A percentile compares a stretch with the other conserved stretches of the same genome.
These are phyloP conservation scores for Crotalus viridis DNA, from an alignment of 2,113 vertebrate genomes.

Conservation along the genomic window DNA sequence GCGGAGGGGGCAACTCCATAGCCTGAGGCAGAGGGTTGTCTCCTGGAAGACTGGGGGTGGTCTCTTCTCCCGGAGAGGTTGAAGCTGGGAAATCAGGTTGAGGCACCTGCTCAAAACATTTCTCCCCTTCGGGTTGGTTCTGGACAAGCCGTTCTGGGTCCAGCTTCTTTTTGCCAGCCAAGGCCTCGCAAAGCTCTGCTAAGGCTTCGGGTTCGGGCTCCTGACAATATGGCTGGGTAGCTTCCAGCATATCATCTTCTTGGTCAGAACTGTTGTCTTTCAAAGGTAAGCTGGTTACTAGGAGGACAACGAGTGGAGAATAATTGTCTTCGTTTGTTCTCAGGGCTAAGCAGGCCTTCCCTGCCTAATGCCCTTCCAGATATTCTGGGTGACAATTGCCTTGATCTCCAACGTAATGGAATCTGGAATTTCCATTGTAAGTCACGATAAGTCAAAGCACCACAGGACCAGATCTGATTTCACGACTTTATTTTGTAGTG, in stretches of 20 bases:
- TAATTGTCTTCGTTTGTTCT: background rate
- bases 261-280: background rate
- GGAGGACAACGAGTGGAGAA: background rate
- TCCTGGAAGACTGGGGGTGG: background rate
- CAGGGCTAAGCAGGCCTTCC: background rate
- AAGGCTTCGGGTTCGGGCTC: background rate
- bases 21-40: fast-evolving
- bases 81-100: background rate
- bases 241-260: background rate
- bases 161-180: background rate
- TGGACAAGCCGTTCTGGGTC: background rate
- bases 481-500: background rate
- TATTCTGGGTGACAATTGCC: background rate
- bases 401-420: background rate
- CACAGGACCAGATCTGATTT: background rate
- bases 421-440: background rate
- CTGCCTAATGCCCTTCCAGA: background rate
- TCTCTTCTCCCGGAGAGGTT: background rate
- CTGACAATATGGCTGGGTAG: slow-evolving; percentile 6
- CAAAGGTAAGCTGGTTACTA: background rate
- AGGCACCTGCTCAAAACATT: fast-evolving
- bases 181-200: background rate
- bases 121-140: background rate
- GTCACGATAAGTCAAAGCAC: background rate
- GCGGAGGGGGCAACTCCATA: fast-evolving